phyloP scores from a whole-genome alignment of 2,113 vertebrate species.

The Pongo abelii region DNA sequence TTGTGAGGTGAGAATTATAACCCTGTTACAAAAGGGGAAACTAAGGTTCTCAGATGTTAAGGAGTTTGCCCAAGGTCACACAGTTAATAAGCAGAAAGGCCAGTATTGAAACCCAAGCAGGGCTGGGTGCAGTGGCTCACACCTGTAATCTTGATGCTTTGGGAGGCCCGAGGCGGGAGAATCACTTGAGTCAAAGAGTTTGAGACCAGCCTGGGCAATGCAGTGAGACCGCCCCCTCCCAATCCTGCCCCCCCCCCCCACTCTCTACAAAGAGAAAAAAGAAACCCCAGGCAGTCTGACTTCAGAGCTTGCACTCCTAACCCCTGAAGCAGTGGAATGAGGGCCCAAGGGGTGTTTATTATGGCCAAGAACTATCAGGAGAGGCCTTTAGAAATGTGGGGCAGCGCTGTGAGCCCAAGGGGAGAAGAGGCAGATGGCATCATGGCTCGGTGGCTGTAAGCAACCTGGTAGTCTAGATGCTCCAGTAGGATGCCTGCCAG shows the following conservation, averaged over 20 bases:
- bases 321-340: no score
- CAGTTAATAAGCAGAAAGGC: neutral
- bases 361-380: neutral
- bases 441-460: neutral
- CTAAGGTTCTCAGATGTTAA: neutral
- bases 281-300: no score
- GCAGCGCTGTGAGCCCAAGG: neutral
- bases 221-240: no score
- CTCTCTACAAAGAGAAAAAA: no score
- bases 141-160: no score
- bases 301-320: neutral
- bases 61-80: neutral
- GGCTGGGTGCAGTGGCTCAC: no score
- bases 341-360: no score
- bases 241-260: no score
- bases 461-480: neutral
- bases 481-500: neutral
- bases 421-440: neutral
- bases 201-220: no score
- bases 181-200: no score
- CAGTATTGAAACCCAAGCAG: neutral
- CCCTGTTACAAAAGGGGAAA: neutral
- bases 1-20: neutral
- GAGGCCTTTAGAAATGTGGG: neutral
- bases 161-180: no score